Evolutionary conservation across 1,140 invertebrate genomes (phyloP), one percentile per base, ranked within the genome.

Genomic region (Eriosoma lanigerum): DNA sequence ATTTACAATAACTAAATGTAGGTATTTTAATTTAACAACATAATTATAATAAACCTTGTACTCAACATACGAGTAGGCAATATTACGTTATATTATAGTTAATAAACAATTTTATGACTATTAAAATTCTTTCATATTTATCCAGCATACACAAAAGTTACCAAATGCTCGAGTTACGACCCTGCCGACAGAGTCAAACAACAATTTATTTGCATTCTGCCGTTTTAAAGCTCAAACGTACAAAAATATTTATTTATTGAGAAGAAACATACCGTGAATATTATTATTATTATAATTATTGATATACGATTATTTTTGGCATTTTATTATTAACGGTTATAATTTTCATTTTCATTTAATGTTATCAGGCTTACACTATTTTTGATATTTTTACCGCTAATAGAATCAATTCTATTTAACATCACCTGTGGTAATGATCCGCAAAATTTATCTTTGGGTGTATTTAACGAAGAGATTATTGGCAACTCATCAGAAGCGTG

Each of bases 181-280:
- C 0, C 44, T 83, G 82, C 76, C 82, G 80, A 62, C 82, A 48
- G 26, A 62, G 15, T 60, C 62, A 32, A 78, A 78, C 56, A 78
- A 78, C 24, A 78, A 60, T 13, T 29, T 78, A 60, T 82, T 46
- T 56, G 62, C 75, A 1, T 48, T 78, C 19, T 56, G 75, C 6
- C 75, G 84, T 12, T 84, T 84, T 46, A 83, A 82, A 60, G 84
- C 84, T 68, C 84, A 84, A 75, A 56, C 84, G 6, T 81, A 82
- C 13, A 84, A 84, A 75, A 84, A 84, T 72, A 68, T 83, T 44
- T 83, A 81, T 62, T 83, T 81, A 13, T 38, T 76, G 44, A 72
- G 70, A 62, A 24, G 81, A 60, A 81, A 75, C 38, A 54, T 73
- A 62, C 68, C 68, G 81, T 81, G 24, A 81, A 72, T 75, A 54